A percentile compares a stretch with the other conserved stretches of the same genome.
phyloP scores from a whole-genome alignment of 2,113 vertebrate genomes.

The Bujurquina vittata region DNA sequence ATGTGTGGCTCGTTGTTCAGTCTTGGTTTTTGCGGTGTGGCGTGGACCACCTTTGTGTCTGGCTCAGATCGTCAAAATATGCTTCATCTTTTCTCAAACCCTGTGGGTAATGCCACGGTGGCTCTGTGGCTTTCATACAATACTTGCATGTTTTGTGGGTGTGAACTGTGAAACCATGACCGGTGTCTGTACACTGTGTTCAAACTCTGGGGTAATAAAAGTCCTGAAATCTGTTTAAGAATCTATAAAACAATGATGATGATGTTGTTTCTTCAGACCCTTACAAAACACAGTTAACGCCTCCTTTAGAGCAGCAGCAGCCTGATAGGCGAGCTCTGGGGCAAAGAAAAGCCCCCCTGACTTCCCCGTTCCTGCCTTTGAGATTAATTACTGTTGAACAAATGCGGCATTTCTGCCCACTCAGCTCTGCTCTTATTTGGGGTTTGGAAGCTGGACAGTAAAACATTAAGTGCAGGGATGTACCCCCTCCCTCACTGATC shows the following conservation, averaged over 20 bases:
- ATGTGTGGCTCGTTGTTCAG: background rate
- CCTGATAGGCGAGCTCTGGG: background rate
- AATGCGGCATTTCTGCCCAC: background rate
- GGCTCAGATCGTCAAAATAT: background rate
- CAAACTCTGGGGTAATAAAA: background rate
- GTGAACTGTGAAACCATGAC: background rate
- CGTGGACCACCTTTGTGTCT: background rate
- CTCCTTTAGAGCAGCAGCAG: constrained; percentile 1
- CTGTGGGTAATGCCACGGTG: too few species aligned
- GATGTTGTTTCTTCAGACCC: background rate
- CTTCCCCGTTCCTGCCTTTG: background rate
- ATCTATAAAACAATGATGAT: background rate
- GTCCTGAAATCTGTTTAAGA: background rate
- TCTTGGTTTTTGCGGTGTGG: background rate
- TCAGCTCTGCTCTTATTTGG: background rate
- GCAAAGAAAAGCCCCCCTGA: background rate
- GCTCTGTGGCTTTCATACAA: too few species aligned
- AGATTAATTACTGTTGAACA: background rate
- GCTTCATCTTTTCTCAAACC: background rate
- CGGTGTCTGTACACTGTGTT: background rate
- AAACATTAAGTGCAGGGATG: background rate
- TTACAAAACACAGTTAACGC: background rate
- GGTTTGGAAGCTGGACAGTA: background rate
- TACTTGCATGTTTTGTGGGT: background rate
- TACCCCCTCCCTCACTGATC: too few species aligned